phyloP scores from a whole-genome alignment of 2,113 vertebrate species.

The Alethe diademata region DNA sequence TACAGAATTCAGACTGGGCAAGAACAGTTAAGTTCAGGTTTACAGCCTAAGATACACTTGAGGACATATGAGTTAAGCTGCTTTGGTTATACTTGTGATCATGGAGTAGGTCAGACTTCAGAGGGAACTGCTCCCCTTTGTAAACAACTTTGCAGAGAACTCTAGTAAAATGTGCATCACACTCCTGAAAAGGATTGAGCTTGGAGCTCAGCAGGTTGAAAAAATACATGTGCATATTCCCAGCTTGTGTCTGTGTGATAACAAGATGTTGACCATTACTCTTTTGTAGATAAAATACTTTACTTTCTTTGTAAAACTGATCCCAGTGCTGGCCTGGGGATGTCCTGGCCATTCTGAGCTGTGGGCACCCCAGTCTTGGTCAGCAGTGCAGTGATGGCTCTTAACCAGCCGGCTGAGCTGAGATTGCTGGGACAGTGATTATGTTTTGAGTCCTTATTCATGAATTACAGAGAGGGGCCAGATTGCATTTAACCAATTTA shows the following conservation, averaged over 20 bases:
- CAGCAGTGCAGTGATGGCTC: rapidly evolving
- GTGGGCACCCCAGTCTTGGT: background rate
- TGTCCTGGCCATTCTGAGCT: rapidly evolving
- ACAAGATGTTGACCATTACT: background rate
- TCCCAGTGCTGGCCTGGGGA: background rate
- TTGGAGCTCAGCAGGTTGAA: background rate
- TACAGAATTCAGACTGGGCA: background rate
- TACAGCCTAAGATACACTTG: background rate
- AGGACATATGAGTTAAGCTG: background rate
- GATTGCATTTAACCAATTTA: background rate
- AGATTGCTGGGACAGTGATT: background rate
- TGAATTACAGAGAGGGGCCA: background rate
- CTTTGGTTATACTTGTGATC: background rate
- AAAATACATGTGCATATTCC: background rate
- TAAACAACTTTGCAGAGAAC: background rate
- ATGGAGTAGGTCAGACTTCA: background rate
- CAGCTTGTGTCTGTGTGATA: background rate
- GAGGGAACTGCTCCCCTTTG: background rate
- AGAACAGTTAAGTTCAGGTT: background rate
- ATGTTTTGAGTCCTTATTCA: background rate
- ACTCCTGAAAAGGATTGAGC: rapidly evolving
- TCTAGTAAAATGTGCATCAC: rapidly evolving
- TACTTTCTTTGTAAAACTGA: background rate
- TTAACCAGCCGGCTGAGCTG: background rate
- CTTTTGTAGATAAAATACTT: background rate